Evolutionary conservation across 2,797 vertebrate species (phyloP), one percentile per base, ranked within the genome.

Genomic region (Sciaenops ocellatus): DNA sequence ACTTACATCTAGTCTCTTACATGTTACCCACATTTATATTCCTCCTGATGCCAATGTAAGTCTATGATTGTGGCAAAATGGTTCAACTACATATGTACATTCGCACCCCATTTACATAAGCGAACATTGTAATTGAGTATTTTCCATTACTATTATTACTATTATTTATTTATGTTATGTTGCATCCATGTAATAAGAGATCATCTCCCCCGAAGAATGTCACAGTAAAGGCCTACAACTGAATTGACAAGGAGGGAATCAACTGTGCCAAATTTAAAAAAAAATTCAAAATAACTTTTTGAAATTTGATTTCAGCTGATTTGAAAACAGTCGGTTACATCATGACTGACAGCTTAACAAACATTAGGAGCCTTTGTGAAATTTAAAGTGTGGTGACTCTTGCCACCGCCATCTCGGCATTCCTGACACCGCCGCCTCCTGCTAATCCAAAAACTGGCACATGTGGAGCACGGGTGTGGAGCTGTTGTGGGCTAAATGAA

Each of bases 161-260:
- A 30, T 30, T 30, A 7, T 30, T 30, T 30, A 30, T 30, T 12
- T 42, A 42, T 11, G 11, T 42, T 42, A 42, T 42, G 10, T 42
- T 42, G 41, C 41, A 42, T 13, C 41, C 61, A 28, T 16, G 11
- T 42, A 54, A 38, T n/a, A 69, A 46, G n/a, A 46, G 30, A 28
- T 26, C 11, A 7, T n/a, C 34, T 18, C 17, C 51, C 56, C n/a
- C 44, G 44, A 30, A 30, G 56, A 57, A 9, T 65, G n/a, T 41
- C 52, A 55, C 44, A n/a, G 18, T 61, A 64, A 65, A 70, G 7
- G 38, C 3, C n/a, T 17, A 13, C 22, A n/a, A 71, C 42, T 50
- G 5, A 65, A 59, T 70, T 65, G 28, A 18, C n/a, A 59, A n/a
- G n/a, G n/a, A n/a, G n/a, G n/a, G n/a, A 60, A 66, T 54, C 47